Evolutionary conservation across 2,797 vertebrate genomes (phyloP).

Genomic region (Saxicola maurus): DNA sequence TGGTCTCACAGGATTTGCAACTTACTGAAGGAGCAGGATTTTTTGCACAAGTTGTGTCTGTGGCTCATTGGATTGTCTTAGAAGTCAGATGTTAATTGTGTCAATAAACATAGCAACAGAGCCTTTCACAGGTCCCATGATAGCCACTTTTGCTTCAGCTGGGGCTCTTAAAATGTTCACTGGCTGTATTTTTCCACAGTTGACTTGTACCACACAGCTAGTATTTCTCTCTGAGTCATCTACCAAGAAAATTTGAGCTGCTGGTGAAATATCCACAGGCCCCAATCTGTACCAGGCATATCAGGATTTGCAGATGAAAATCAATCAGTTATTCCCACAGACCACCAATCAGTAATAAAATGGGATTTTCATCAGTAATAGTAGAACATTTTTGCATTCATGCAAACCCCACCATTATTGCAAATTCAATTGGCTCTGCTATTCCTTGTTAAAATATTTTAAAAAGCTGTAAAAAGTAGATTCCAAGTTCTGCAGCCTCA

Average conservation of each 20-base stretch:
- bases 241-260: background rate
- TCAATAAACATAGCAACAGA: constrained; percentile 38
- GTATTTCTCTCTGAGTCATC: background rate
- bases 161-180: background rate
- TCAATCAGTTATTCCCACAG: background rate
- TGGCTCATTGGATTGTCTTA: constrained; percentile 57
- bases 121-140: background rate
- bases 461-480: background rate
- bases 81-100: constrained; percentile 55
- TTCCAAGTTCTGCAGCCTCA: background rate
- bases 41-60: constrained; percentile 39
- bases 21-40: constrained; percentile 3
- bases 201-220: background rate
- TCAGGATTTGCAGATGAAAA: background rate
- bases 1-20: background rate
- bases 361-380: background rate
- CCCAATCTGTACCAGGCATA: background rate
- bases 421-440: background rate
- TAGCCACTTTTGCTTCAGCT: background rate
- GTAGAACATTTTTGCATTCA: background rate
- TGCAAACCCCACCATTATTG: background rate
- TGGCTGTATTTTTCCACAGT: background rate
- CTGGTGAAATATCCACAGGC: background rate
- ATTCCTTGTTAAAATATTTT: background rate
- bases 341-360: background rate